Conservation (phyloP, 2,888 invertebrate genomes). For the Halictus ligatus region DNA sequence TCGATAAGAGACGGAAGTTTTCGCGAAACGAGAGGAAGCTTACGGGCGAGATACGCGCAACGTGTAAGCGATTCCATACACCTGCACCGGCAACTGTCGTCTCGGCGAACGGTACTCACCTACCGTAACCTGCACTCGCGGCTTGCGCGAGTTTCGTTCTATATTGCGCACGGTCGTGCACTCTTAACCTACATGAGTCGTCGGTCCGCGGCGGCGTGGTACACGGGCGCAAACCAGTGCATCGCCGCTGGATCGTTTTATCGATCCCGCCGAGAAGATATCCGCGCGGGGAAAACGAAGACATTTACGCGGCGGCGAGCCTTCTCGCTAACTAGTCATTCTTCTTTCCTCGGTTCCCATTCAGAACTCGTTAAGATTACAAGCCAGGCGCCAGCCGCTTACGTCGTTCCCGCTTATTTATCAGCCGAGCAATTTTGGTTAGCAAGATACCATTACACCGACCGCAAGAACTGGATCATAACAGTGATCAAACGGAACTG, state of each 20-base stretch:
- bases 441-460: slow-evolving; percentile 10
- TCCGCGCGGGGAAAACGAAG: not conserved
- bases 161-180: slow-evolving; percentile 50
- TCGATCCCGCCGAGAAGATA: slow-evolving; percentile 16
- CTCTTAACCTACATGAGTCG: slow-evolving; percentile 66
- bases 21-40: slow-evolving; percentile 36
- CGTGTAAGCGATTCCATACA: slow-evolving; percentile 71
- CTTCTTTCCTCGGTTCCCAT: not conserved
- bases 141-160: slow-evolving; percentile 56
- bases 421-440: not conserved
- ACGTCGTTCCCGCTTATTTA: not conserved
- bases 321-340: not conserved
- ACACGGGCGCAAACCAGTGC: slow-evolving; percentile 28
- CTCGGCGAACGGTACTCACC: slow-evolving; percentile 67
- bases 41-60: slow-evolving; percentile 47
- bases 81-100: slow-evolving; percentile 73
- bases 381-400: not conserved
- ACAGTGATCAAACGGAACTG: not conserved
- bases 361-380: slow-evolving; percentile 1
- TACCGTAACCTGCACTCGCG: slow-evolving; percentile 65
- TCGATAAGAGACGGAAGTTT: slow-evolving; percentile 49
- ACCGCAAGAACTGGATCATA: slow-evolving; percentile 3
- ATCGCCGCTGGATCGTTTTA: slow-evolving; percentile 18
- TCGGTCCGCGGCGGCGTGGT: not conserved
- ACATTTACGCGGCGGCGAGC: not conserved